These are phyloP conservation scores for Leistus spinibarbis DNA, from an alignment of 2,888 invertebrate genomes.

Conservation along the genomic window DNA sequence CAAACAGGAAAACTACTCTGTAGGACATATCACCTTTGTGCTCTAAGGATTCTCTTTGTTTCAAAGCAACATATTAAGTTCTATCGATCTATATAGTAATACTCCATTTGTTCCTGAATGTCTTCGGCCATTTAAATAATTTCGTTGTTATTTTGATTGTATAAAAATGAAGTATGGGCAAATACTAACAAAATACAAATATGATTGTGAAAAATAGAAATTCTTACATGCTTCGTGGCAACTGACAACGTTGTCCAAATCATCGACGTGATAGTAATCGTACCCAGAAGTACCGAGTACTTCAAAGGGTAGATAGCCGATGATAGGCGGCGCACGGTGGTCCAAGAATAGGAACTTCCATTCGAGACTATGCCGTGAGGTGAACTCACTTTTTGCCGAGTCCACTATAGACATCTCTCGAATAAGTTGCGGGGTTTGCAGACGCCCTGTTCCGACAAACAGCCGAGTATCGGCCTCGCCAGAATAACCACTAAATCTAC, in stretches of 20 bases:
- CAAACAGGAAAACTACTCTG: too few relatives aligned
- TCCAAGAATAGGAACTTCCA: slow-evolving; percentile 96
- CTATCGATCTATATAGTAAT: too few relatives aligned
- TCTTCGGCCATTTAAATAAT: too few relatives aligned
- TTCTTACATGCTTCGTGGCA: slow-evolving; percentile 87
- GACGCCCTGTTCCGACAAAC: slow-evolving; percentile 83
- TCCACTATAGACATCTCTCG: slow-evolving; percentile 84
- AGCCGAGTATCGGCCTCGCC: slow-evolving; percentile 61
- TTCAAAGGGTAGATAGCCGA: slow-evolving; percentile 93
- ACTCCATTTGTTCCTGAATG: too few relatives aligned
- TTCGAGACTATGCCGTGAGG: slow-evolving; percentile 90
- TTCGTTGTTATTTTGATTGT: too few relatives aligned
- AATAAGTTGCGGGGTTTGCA: slow-evolving; percentile 82
- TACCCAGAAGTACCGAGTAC: slow-evolving; percentile 94
- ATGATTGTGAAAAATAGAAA: neutral
- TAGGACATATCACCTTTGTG: too few relatives aligned
- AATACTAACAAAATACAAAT: too few relatives aligned
- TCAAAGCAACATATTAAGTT: too few relatives aligned
- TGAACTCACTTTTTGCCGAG: slow-evolving; percentile 79
- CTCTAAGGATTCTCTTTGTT: too few relatives aligned
- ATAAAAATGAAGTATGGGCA: too few relatives aligned
- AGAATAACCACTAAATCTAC: slow-evolving; percentile 53
- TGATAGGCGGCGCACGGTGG: slow-evolving; percentile 88
- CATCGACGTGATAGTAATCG: slow-evolving; percentile 95
- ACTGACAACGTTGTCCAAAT: slow-evolving; percentile 82